phyloP scores from a whole-genome alignment of 2,797 vertebrate species.

The Pteropus rufus region DNA sequence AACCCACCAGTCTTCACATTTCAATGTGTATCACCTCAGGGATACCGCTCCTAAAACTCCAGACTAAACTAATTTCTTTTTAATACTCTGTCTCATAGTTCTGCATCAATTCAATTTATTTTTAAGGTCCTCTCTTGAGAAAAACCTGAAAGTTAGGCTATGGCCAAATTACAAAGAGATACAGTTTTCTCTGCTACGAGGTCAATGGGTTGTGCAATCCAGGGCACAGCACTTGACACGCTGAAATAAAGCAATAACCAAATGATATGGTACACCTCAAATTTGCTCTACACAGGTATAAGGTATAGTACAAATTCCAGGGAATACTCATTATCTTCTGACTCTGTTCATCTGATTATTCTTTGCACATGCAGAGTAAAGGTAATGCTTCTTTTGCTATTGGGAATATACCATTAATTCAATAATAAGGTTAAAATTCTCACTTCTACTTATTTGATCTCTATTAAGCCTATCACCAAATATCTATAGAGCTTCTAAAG shows the following conservation, averaged over 20 bases:
- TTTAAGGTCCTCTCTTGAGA: conserved; percentile 10
- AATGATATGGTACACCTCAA: background rate
- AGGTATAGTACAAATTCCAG: background rate
- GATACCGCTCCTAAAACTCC: background rate
- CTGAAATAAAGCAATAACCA: conserved; percentile 1
- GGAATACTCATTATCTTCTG: background rate
- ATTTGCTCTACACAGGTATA: background rate
- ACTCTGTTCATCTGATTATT: background rate
- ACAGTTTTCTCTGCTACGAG: background rate
- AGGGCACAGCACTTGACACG: background rate
- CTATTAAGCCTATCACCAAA: background rate
- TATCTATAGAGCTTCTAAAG: background rate
- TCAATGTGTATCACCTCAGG: background rate
- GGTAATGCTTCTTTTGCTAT: background rate
- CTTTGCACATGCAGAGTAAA: background rate
- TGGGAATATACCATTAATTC: background rate
- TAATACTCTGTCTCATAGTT: background rate
- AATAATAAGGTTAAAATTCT: conserved; percentile 1
- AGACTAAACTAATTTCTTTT: conserved; percentile 7
- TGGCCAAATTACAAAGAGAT: background rate
- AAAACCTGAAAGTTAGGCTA: background rate
- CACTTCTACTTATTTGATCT: conserved; percentile 31
- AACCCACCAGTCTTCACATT: background rate
- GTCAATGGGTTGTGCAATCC: background rate
- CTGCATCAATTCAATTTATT: background rate